Conservation (phyloP, 2,888 invertebrate species). For the Camptogramma bilineatum region DNA sequence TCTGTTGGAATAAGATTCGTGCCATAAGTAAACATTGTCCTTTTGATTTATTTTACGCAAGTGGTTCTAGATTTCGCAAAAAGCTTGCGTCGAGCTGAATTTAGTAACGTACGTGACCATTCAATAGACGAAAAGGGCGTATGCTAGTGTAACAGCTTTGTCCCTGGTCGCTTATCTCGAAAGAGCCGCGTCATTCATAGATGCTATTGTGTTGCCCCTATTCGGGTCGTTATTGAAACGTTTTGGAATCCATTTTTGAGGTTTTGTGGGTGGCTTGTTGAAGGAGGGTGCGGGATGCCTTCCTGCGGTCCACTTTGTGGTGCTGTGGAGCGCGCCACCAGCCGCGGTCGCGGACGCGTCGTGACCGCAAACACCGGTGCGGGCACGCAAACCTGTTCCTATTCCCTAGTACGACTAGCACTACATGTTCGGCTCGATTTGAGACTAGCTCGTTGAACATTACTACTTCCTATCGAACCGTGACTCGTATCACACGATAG, state of each 20-base stretch:
- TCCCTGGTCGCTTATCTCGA: slow-evolving; percentile 59
- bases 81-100: slow-evolving; percentile 37
- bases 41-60: slow-evolving; percentile 16
- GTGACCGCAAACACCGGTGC: slow-evolving; percentile 74
- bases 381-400: slow-evolving; percentile 71
- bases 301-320: slow-evolving; percentile 72
- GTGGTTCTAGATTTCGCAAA: slow-evolving; percentile 35
- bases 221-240: slow-evolving; percentile 66
- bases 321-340: slow-evolving; percentile 66
- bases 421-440: slow-evolving; percentile 44
- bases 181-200: slow-evolving; percentile 65
- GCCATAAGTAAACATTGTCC: background rate
- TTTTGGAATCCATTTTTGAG: slow-evolving; percentile 58
- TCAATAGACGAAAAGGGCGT: slow-evolving; percentile 58
- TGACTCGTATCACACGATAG: slow-evolving; percentile 27
- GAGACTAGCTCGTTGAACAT: slow-evolving; percentile 41
- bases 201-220: slow-evolving; percentile 64
- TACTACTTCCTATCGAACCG: slow-evolving; percentile 34
- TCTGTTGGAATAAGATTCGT: slow-evolving; percentile 21
- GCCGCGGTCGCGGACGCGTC: slow-evolving; percentile 53
- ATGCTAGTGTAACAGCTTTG: slow-evolving; percentile 55
- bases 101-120: slow-evolving; percentile 70
- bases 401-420: slow-evolving; percentile 44
- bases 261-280: slow-evolving; percentile 55
- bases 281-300: slow-evolving; percentile 42